Percentiles rank a stretch among this genome's conserved stretches.
These are phyloP conservation scores for Trichopria drosophilae DNA, from an alignment of 2,888 invertebrate species.

Conservation along the genomic window DNA sequence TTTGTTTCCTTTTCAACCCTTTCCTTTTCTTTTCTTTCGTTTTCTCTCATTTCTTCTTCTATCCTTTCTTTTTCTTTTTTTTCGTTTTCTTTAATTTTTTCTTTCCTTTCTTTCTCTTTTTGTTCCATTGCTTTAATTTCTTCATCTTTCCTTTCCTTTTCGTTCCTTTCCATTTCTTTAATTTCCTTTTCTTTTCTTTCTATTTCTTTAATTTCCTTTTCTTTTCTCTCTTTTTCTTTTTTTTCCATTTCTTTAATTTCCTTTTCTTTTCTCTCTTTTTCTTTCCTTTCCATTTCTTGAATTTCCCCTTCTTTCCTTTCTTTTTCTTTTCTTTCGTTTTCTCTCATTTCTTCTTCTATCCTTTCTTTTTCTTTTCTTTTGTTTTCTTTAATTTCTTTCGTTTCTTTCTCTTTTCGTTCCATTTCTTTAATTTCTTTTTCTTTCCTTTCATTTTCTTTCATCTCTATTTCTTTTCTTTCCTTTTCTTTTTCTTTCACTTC, in stretches of 20 bases:
- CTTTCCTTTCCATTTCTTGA: slow-evolving; percentile 7
- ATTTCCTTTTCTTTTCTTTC: background rate
- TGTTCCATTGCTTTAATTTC: background rate
- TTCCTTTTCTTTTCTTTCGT: background rate
- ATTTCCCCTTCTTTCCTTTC: slow-evolving; percentile 7
- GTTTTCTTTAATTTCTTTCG: no score
- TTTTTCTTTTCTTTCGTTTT: slow-evolving; percentile 13
- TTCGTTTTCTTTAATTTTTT: background rate
- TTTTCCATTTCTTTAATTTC: background rate
- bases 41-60: no score
- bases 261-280: background rate
- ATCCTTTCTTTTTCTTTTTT: slow-evolving; percentile 10
- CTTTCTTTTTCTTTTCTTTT: slow-evolving; percentile 11
- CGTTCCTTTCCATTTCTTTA: slow-evolving; percentile 3
- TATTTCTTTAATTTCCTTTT: background rate
- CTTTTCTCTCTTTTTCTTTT: slow-evolving; percentile 2
- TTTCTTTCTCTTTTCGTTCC: no score
- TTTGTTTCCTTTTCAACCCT: slow-evolving; percentile 4
- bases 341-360: background rate
- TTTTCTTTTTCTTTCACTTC: no score
- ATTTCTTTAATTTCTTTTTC: no score
- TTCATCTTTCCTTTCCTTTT: background rate
- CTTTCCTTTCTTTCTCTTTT: background rate
- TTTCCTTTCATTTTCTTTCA: no score
- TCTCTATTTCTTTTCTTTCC: background rate